A percentile compares a stretch with the other conserved stretches of the same genome.
Evolutionary conservation across 2,113 vertebrate genomes (phyloP).

Genomic region (Calidris pygmaea): DNA sequence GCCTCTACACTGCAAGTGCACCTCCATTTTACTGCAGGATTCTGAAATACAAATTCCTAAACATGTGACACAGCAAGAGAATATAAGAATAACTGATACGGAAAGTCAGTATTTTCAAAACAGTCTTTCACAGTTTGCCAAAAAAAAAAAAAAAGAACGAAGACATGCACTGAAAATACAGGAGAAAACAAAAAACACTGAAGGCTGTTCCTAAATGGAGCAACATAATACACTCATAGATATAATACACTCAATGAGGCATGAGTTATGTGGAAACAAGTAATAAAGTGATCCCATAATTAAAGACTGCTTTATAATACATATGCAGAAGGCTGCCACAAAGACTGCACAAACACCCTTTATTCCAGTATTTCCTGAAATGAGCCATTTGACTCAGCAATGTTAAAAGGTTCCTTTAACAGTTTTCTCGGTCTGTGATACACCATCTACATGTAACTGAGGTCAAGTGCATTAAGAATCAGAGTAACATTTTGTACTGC

Average conservation of each 20-base stretch:
- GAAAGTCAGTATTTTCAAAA: neutral
- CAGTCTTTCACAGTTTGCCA: too few relatives aligned
- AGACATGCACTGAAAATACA: neutral
- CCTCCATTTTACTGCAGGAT: neutral
- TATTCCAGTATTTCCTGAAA: slow-evolving; percentile 40
- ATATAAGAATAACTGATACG: rapidly evolving
- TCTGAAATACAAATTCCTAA: neutral
- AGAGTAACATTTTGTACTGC: neutral
- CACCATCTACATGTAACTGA: slow-evolving; percentile 7
- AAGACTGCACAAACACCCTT: slow-evolving; percentile 3
- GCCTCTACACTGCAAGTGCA: neutral
- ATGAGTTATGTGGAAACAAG: slow-evolving; percentile 9
- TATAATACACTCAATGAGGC: neutral
- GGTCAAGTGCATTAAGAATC: slow-evolving; percentile 24
- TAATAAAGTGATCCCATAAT: slow-evolving; percentile 29
- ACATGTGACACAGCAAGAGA: neutral
- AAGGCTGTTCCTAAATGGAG: neutral
- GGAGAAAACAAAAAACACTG: neutral
- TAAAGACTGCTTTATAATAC: neutral
- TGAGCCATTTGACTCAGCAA: neutral
- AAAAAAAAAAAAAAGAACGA: neutral
- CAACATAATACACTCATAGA: neutral
- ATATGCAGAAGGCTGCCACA: neutral
- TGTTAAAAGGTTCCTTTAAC: slow-evolving; percentile 28
- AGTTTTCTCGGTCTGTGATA: neutral